These are phyloP conservation scores for Chelmon rostratus DNA, from an alignment of 2,797 vertebrate species.

Conservation along the genomic window DNA sequence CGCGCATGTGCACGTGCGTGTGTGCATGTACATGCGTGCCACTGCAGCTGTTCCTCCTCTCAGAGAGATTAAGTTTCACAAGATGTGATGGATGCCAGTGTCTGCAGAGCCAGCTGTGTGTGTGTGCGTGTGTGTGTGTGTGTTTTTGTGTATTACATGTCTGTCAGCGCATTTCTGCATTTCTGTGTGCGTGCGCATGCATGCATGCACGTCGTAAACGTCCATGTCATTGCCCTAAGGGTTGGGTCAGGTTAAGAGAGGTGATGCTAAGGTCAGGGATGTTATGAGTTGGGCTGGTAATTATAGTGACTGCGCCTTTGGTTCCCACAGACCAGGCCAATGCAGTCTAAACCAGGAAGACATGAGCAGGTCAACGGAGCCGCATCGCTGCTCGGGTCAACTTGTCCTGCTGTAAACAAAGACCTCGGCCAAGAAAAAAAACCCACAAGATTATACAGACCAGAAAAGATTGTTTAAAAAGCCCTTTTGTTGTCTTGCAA, in stretches of 20 bases:
- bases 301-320: slow-evolving; percentile 70
- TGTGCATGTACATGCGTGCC: slow-evolving; percentile 45
- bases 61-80: slow-evolving; percentile 81
- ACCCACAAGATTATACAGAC: slow-evolving; percentile 15
- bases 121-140: slow-evolving; percentile 8
- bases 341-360: slow-evolving; percentile 48
- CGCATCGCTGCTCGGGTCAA: slow-evolving; percentile 36
- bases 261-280: slow-evolving; percentile 67
- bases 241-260: slow-evolving; percentile 61
- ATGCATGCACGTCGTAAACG: slow-evolving; percentile 35
- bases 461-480: slow-evolving; percentile 18
- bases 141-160: slow-evolving; percentile 16
- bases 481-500: background rate
- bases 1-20: slow-evolving; percentile 20
- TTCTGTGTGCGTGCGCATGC: slow-evolving; percentile 22
- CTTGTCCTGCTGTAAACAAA: slow-evolving; percentile 31
- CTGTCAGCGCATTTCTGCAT: slow-evolving; percentile 61
- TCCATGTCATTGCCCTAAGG: slow-evolving; percentile 38
- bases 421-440: slow-evolving; percentile 2
- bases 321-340: slow-evolving; percentile 72
- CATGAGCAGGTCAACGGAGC: slow-evolving; percentile 40
- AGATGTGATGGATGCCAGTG: slow-evolving; percentile 81
- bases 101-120: slow-evolving; percentile 77
- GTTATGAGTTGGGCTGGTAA: slow-evolving; percentile 69
- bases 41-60: slow-evolving; percentile 80